Evolutionary conservation across 2,888 invertebrate species (phyloP), one percentile per base, ranked within the genome.

Genomic region (Sinotaia quadrata): DNA sequence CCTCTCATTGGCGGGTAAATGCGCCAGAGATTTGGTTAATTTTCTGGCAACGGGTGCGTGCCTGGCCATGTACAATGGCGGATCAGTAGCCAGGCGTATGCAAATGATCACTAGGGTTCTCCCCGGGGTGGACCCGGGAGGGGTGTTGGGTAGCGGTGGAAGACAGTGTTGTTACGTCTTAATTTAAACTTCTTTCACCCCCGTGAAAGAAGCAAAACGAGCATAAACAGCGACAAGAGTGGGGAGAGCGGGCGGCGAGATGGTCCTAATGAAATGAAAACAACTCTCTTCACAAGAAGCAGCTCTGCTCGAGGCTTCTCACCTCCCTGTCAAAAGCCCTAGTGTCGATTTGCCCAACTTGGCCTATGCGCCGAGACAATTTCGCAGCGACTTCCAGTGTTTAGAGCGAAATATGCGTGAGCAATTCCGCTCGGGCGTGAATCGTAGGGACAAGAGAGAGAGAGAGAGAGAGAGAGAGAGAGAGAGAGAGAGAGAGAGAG

Each of bases 251-350:
- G 31, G 44, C 65, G 65, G 56, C 37, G 47, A 44, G 56, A 56
- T 56, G 33, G 31, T 36, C 49, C 27, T 65, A 65, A 65, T 65
- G 65, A 56, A 65, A 65, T 65, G 31, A 65, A 65, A 65, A 65
- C 65, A 65, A 44, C 29, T 29, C 65, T 10, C 54, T 44, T 65
- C 47, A 56, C 44, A 29, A 33, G n/a, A 29, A 33, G 24, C 24
- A 24, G 31, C n/a, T 37, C 56, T 29, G 65, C 65, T 65, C 65
- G 21, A 33, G 56, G 56, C 65, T 52, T 56, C 65, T 31, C 65
- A 65, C 65, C 65, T 41, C 29, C 56, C 41, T 65, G 65, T 65
- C 65, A 65, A 65, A 65, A 37, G 54, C 41, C 36, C 44, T 12
- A 24, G 52, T 52, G 51, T 52, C 52, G 34, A 54, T 62, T 34